Base-by-base conservation (phyloP, 2,888 invertebrate genomes). In the Villa cingulata region DNA sequence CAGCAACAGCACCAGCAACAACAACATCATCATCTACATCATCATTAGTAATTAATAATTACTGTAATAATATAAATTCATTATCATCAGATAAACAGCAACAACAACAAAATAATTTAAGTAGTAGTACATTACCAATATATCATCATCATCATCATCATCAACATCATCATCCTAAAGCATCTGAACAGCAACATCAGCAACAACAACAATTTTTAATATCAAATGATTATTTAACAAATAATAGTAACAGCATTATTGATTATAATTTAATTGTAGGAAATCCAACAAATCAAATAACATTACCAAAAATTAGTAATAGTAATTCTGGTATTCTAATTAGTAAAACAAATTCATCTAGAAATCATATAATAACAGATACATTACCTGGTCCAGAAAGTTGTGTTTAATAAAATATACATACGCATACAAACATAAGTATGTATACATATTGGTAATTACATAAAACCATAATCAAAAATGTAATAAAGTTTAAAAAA, bases 361-460 rank as follows among this genome's bases (percentile, higher is more conserved):
- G 81, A 70, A 83, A 84, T 66, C 83, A 83, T 62, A 86, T 87
- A 49, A 77, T 88, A 59, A 83, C 87, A 45, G 86, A 87, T 65
- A 81, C 85, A 57, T 77, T 88, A 66, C 88, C 88, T 29, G 88
- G 88, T 51, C 88, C 87, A 38, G 88, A 88, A 68, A 88, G 87
- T 72, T 88, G 88, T 72, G 88, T 88, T 64, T 88, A 79, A 77
- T 16, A 39, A 38, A 17, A 23, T 23, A 23, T 23, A 23, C 23
- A 23, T 7, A 23, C 23, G 23, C 7, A 23, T 23, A 23, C 7
- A 23, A 23, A 23, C 4, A 23, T 23, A n/a, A n/a, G n/a, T n/a
- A n/a, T n/a, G n/a, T n/a, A 23, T 7, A 23, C 23, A 7, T 23
- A 7, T 23, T 23, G 4, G 23, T 23, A 23, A 6, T 6, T 23